Evolutionary conservation across 2,113 vertebrate species (phyloP), one percentile per base, ranked within the genome.

Genomic region (Aplodontia rufa): DNA sequence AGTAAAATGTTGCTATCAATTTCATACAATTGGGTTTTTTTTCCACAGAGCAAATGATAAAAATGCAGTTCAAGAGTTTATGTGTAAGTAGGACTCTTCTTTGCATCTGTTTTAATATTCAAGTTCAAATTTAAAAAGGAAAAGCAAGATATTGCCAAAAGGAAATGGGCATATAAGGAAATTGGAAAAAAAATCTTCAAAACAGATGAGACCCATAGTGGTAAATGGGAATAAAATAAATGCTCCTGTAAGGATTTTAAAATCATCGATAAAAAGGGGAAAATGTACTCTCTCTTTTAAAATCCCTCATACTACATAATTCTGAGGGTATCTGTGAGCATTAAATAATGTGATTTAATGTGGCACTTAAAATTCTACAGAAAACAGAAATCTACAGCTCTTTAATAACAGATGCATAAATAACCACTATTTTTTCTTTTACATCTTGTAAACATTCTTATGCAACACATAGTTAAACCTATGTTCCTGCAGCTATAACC

Each of bases 11-110:
- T 97, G 96, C 97, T 97, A 98, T 98, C 98, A 98, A 97, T 98
- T 98, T 97, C 66, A 96, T 94, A 97, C 96, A 98, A 98, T 95
- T 97, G 97, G 96, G 10, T 66, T 97, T 96, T 97, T 97, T 96
- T 96, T 53, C 69, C 85, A 97, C 95, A 97, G 95, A 97, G 53
- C 93, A 98, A 98, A 97, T 96, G 97, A 98, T 97, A 98, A 98
- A 98, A 97, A 96, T 62, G 90, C 83, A 96, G 97, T 98, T 98
- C 97, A 98, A 96, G 97, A 98, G 97, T 98, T 98, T 98, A 98
- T 95, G 94, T 97, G 90, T 97, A 97, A 97, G 90, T 98, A 97
- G 94, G 96, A 94, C 75, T 84, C 95, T 96, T 74, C 88, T 88
- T 95, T 97, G 84, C 90, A 80, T 96, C 95, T 95, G 96, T 94